Evolutionary conservation across 92 coral and sea anemone species (phyloP).

Genomic region (Virgularia gustaviana): DNA sequence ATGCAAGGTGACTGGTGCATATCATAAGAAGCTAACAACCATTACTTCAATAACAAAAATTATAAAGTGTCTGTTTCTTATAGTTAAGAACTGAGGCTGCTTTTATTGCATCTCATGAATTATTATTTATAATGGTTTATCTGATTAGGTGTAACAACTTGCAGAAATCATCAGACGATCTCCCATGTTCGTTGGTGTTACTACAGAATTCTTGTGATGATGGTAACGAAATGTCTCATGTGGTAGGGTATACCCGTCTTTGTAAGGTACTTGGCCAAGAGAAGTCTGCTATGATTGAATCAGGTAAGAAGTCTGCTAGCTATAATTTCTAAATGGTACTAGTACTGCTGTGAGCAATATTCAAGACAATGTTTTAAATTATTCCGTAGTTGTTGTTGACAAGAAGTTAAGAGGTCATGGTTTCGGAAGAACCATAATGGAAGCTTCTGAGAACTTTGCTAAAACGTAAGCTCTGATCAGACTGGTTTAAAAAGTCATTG

Average conservation of each 20-base stretch:
- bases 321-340: background rate
- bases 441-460: conserved; percentile 65
- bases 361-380: no score
- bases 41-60: no score
- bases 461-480: conserved; percentile 48
- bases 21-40: background rate
- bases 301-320: conserved; percentile 49
- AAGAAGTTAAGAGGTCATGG: conserved; percentile 72
- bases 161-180: conserved; percentile 37
- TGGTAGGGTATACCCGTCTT: conserved; percentile 70
- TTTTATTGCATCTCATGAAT: background rate
- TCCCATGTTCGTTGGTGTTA: conserved; percentile 77
- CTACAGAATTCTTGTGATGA: conserved; percentile 49
- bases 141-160: conserved; percentile 5
- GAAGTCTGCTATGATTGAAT: conserved; percentile 61
- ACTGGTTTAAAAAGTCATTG: background rate
- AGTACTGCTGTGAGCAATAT: no score
- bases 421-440: conserved; percentile 80
- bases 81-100: background rate
- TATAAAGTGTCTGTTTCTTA: no score
- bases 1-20: conserved; percentile 56
- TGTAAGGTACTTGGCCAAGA: conserved; percentile 64
- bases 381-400: conserved; percentile 60
- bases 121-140: background rate
- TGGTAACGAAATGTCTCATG: conserved; percentile 15